These are phyloP conservation scores for Drosophila austrosaltans DNA, from an alignment of 2,888 invertebrate genomes.

Conservation along the genomic window DNA sequence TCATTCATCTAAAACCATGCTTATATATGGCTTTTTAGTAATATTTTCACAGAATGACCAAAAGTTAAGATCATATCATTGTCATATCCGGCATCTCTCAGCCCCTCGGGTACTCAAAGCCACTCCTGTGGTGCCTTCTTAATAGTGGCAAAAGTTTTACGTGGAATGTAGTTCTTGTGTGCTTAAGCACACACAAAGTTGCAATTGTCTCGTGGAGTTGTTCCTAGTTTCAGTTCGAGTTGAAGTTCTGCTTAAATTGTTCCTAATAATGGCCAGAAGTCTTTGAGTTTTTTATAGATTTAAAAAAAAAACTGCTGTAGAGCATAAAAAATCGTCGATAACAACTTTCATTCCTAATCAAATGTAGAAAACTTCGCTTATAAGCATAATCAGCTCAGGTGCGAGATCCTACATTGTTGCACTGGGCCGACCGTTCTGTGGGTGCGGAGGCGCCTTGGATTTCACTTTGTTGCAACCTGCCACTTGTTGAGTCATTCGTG, in stretches of 20 bases:
- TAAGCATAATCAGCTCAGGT: conserved; percentile 45
- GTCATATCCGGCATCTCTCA: too few species aligned
- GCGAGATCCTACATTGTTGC: conserved; percentile 35
- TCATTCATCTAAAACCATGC: too few species aligned
- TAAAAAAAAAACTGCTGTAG: background rate
- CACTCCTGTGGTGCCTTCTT: background rate
- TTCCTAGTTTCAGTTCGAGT: conserved; percentile 39
- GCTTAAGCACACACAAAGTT: conserved; percentile 50
- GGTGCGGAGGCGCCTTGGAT: conserved; percentile 33
- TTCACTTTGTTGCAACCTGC: conserved; percentile 47
- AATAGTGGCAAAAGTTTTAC: conserved; percentile 33
- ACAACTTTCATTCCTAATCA: background rate
- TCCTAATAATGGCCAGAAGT: background rate
- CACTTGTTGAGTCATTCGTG: conserved; percentile 74
- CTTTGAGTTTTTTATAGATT: background rate
- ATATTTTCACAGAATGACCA: too few species aligned
- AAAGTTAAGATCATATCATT: too few species aligned
- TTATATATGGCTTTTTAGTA: too few species aligned
- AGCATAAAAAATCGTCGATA: background rate
- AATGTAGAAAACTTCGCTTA: conserved; percentile 29
- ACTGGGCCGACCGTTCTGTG: background rate
- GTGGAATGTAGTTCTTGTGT: conserved; percentile 31
- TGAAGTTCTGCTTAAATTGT: conserved; percentile 29
- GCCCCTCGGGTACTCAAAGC: background rate
- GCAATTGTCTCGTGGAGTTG: conserved; percentile 48